Evolutionary conservation across 2,113 vertebrate genomes (phyloP), one percentile per base, ranked within the genome.

Genomic region (Misgurnus anguillicaudatus): DNA sequence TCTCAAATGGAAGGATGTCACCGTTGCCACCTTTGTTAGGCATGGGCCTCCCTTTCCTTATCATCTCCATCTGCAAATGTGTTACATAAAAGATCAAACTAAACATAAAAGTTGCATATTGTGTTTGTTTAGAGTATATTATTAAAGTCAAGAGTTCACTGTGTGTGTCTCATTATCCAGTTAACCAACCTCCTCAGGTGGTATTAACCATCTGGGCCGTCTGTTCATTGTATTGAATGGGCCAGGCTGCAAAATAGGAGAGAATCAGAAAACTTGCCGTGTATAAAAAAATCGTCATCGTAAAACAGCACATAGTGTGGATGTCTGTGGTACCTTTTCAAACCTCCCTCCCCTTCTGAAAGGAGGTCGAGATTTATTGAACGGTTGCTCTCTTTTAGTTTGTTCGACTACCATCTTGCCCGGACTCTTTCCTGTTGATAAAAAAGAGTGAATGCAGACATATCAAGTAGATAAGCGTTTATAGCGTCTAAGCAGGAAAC

Each of bases 1-100:
- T 97, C 87, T 98, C 95, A 92, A 99, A 99, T 68, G 98, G 95
- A 71, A 99, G 87, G 87, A 99, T 96, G 86, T 95, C 94, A 24
- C 93, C 94, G 72, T 90, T 91, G 71, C 92, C 93, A 63, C 91
- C 94, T 95, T 96, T 82, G 93, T 93, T 77, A 83, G 80, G 82
- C 95, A 94, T 85, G 92, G 87, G 74, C 92, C 93, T 71, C 89
- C 95, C 88, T 94, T 90, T 94, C 90, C 90, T 97, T 87, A 95
- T 89, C 89, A 91, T 88, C 57, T 91, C 89, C 9, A 93, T 83
- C 91, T 93, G 39, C 24, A 21, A 14, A n/a, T 41, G 47, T 8
- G 10, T 55, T 19, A 71, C 68, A 61, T 42, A 6, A 55, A 41
- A 16, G 24, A 6, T 57, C 13, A 80, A 10, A n/a, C 14, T 13